A percentile compares a stretch with the other conserved stretches of the same genome.
phyloP scores from a whole-genome alignment of 2,888 invertebrate species.

The Flexamia atlantica region DNA sequence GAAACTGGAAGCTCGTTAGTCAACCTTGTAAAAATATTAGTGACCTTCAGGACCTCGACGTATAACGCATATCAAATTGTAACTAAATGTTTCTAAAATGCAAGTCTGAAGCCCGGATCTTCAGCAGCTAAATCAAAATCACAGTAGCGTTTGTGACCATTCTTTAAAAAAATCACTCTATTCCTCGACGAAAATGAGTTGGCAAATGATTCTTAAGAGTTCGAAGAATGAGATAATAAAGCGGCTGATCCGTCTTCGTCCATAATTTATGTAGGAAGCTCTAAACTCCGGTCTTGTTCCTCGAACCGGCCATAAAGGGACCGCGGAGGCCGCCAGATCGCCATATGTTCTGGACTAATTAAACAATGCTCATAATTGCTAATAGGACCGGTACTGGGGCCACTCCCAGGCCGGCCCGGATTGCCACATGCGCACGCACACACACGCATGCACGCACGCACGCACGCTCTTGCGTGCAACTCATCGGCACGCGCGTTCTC shows the following conservation, averaged over 20 bases:
- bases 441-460: slow-evolving; percentile 10
- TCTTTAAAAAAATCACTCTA: neutral
- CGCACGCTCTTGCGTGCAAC: neutral
- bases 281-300: neutral
- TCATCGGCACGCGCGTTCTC: neutral
- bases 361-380: slow-evolving; percentile 50
- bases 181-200: neutral
- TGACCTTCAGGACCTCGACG: neutral
- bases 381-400: slow-evolving; percentile 34
- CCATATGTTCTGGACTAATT: slow-evolving; percentile 30
- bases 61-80: too few relatives aligned
- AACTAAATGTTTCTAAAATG: too few relatives aligned
- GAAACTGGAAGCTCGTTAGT: neutral
- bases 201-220: neutral
- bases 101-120: too few relatives aligned
- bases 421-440: slow-evolving; percentile 8
- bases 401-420: neutral
- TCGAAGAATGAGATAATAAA: neutral
- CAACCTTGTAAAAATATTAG: neutral
- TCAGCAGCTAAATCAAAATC: too few relatives aligned
- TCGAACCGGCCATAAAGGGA: slow-evolving; percentile 1
- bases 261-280: slow-evolving; percentile 7
- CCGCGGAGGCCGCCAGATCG: slow-evolving; percentile 7
- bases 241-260: neutral
- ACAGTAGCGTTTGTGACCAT: too few relatives aligned